Evolutionary conservation across 2,888 invertebrate species (phyloP), one percentile per base, ranked within the genome.

Genomic region (Myathropa florea): DNA sequence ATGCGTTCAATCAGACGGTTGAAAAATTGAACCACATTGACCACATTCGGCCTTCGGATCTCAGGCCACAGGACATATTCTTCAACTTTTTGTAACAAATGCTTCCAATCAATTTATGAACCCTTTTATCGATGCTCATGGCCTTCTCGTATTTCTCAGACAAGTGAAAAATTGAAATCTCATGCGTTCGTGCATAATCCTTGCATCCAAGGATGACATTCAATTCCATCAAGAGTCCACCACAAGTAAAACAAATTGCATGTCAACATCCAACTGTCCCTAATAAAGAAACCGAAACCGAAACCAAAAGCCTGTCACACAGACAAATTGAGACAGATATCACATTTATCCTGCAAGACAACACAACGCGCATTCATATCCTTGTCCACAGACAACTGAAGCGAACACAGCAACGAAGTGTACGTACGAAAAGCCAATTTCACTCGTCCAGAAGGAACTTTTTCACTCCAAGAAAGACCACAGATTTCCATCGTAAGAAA

Each of bases 271-370:
- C 75, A 81, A 80, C 61, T 76, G 80, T 81, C 80, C n/a, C 75
- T 71, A 65, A 75, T 80, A 75, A 84, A 75, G 71, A 53, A 84
- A 68, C 78, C 30, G 46, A 76, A 80, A 68, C 78, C 24, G 59
- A 76, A 71, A 55, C 71, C 61, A 57, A 65, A 67, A 46, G 76
- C 39, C 72, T 82, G 85, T 77, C 85, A 85, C 72, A 64, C 10
- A 82, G 85, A 85, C 85, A 85, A 81, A 85, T 85, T 85, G 85
- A 85, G 70, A 85, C 73, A 85, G 78, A 85, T 85, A 78, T 70
- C 72, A 73, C 73, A 82, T 85, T 82, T 64, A 73, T 82, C 53
- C 77, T 26, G 21, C 53, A 63, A 80, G 18, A n/a, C 7, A 46
- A 46, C 46, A 21, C n/a, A 33, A 57, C 46, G 39, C 55, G 55